Evolutionary conservation across 1,140 invertebrate species (phyloP).

Genomic region (Hylyphantes graminicola): DNA sequence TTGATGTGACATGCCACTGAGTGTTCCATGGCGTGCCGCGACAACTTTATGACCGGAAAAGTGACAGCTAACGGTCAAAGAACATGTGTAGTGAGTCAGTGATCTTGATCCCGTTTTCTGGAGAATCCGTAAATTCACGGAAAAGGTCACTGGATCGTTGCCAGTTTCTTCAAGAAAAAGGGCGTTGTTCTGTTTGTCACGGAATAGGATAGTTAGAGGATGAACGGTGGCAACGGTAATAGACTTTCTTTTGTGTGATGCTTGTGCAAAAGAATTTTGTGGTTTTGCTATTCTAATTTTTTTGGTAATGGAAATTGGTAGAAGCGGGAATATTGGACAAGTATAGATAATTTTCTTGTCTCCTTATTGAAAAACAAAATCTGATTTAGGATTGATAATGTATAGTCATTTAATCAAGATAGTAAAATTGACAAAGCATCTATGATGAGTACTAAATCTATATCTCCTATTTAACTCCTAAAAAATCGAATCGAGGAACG

Average conservation of each 20-base stretch:
- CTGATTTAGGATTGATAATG: too few relatives aligned
- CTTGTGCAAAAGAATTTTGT: too few relatives aligned
- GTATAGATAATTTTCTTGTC: too few relatives aligned
- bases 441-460: too few relatives aligned
- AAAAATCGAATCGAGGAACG: too few relatives aligned
- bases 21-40: neutral
- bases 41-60: neutral
- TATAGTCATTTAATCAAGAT: too few relatives aligned
- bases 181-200: constrained; percentile 38
- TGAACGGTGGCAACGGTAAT: neutral
- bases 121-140: constrained; percentile 13
- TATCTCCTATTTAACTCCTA: too few relatives aligned
- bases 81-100: neutral
- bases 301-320: too few relatives aligned
- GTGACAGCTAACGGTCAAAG: constrained; percentile 2
- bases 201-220: constrained; percentile 25
- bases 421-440: too few relatives aligned
- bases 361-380: too few relatives aligned
- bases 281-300: too few relatives aligned
- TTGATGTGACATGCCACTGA: neutral
- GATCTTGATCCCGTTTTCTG: constrained; percentile 41
- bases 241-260: neutral
- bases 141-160: constrained; percentile 44
- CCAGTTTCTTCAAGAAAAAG: constrained; percentile 16
- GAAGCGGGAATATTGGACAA: too few relatives aligned